Percentiles rank a stretch among this genome's conserved stretches.
Conservation (phyloP, 1,140 invertebrate genomes). For the Drosophila suzukii region DNA sequence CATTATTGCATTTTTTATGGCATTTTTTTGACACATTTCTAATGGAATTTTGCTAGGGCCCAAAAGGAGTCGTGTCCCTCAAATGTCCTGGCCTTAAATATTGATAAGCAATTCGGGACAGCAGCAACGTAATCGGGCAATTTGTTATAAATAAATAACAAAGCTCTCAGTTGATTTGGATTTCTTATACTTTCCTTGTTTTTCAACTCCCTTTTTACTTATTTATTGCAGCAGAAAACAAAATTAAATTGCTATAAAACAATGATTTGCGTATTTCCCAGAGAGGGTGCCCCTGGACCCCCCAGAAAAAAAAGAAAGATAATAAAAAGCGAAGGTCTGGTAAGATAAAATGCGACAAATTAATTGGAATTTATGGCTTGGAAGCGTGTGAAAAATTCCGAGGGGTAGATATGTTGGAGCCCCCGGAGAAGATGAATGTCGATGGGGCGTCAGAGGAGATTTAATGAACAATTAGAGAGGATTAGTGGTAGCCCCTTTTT, state of each 20-base stretch:
- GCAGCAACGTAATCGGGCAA: slow-evolving; percentile 47
- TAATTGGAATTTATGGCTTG: slow-evolving; percentile 73
- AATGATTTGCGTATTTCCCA: slow-evolving; percentile 66
- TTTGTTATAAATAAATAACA: slow-evolving; percentile 67
- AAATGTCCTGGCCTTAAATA: slow-evolving; percentile 37
- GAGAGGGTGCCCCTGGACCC: background rate
- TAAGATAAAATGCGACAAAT: slow-evolving; percentile 73
- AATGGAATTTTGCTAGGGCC: slow-evolving; percentile 48
- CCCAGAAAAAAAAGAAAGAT: slow-evolving; percentile 40
- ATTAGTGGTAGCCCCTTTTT: slow-evolving; percentile 27
- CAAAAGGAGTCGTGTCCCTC: slow-evolving; percentile 6
- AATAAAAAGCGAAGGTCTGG: slow-evolving; percentile 40
- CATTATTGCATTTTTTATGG: slow-evolving; percentile 67
- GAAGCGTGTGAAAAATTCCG: slow-evolving; percentile 53
- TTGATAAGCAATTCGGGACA: slow-evolving; percentile 38
- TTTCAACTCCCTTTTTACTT: slow-evolving; percentile 25
- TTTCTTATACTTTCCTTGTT: slow-evolving; percentile 1
- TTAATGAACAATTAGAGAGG: slow-evolving; percentile 72
- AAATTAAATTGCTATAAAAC: slow-evolving; percentile 73
- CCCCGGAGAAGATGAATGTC: slow-evolving; percentile 41
- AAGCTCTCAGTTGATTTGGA: slow-evolving; percentile 37
- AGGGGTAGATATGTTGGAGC: slow-evolving; percentile 1
- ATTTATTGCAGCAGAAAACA: slow-evolving; percentile 60
- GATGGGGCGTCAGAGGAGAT: slow-evolving; percentile 25
- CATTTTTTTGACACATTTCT: slow-evolving; percentile 63